phyloP scores from a whole-genome alignment of 2,797 vertebrate genomes.

The Betta splendens region DNA sequence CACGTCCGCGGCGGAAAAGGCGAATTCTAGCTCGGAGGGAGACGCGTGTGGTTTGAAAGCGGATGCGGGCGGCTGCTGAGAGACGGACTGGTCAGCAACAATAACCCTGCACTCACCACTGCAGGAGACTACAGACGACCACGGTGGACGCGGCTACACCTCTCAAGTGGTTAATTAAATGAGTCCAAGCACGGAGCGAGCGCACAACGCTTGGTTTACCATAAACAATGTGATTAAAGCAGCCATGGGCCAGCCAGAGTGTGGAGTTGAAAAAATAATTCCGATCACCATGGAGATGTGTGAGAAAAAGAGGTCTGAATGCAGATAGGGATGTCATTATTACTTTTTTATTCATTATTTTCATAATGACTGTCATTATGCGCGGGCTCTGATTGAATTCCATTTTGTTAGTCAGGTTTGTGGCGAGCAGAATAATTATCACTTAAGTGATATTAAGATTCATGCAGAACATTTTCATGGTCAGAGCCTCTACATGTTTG shows the following conservation, averaged over 20 bases:
- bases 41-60: conserved; percentile 53
- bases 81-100: conserved; percentile 74
- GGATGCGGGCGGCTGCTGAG: conserved; percentile 38
- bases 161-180: conserved; percentile 79
- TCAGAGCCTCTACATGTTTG: conserved; percentile 83
- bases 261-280: conserved; percentile 35
- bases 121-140: conserved; percentile 53
- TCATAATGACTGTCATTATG: conserved; percentile 99
- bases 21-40: conserved; percentile 36
- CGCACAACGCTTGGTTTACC: conserved; percentile 73
- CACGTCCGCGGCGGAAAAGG: conserved; percentile 42
- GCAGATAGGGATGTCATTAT: conserved; percentile 95
- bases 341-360: conserved; percentile 87
- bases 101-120: conserved; percentile 79
- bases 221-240: conserved; percentile 77
- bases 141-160: conserved; percentile 54
- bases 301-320: conserved; percentile 78
- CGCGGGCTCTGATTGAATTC: conserved; percentile 95
- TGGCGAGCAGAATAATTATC: conserved; percentile 96
- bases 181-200: conserved; percentile 57
- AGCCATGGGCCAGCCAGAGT: conserved; percentile 56
- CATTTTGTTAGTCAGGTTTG: conserved; percentile 95
- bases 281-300: conserved; percentile 95
- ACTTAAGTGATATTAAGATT: conserved; percentile 88
- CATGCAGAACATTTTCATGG: conserved; percentile 89